Evolutionary conservation across 2,797 vertebrate genomes (phyloP), one percentile per base, ranked within the genome.

Genomic region (Aulostomus chinensis): DNA sequence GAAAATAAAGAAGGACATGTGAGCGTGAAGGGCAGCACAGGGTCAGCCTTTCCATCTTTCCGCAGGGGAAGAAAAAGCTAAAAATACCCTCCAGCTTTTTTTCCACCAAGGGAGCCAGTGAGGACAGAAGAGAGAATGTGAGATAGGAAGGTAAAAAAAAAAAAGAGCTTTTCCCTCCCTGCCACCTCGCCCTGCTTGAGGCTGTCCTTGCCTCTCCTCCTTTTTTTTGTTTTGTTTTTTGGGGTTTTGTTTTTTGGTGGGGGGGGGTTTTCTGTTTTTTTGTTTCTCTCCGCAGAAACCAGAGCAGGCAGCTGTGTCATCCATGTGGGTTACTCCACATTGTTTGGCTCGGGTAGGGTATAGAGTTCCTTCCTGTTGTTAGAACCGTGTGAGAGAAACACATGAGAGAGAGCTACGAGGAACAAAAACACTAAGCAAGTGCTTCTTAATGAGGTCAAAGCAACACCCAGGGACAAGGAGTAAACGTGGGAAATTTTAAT

Each of bases 1-100:
- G 63, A 71, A 78, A 83, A 86, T 60, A 81, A 26, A 48, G 45
- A 68, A 65, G 62, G 74, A 84, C 69, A 49, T 57, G 54, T 42
- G 69, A 73, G 61, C 43, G 15, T 16, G 36, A 72, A 86, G 81
- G 75, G 70, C 76, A 81, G 64, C 35, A 2, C 54, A 40, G 76
- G 82, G 86, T 87, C 87, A 86, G 73, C 28, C 45, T 69, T 71
- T 78, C 76, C 62, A 78, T 84, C 68, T 68, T 47, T 73, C 86
- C 32, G 59, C 76, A 77, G 84, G 80, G 78, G 55, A 59, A 67
- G 61, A 68, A 71, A 68, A 68, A 54, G 64, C 82, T 85, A 88
- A 86, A 88, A 88, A 88, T 88, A 88, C 79, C 87, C 76, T 72
- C 45, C 40, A 69, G 78, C 66, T 71, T 69, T 80, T 37, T 81